Base-by-base conservation (phyloP, 2,797 vertebrate genomes). In the Chloroceryle inda region DNA sequence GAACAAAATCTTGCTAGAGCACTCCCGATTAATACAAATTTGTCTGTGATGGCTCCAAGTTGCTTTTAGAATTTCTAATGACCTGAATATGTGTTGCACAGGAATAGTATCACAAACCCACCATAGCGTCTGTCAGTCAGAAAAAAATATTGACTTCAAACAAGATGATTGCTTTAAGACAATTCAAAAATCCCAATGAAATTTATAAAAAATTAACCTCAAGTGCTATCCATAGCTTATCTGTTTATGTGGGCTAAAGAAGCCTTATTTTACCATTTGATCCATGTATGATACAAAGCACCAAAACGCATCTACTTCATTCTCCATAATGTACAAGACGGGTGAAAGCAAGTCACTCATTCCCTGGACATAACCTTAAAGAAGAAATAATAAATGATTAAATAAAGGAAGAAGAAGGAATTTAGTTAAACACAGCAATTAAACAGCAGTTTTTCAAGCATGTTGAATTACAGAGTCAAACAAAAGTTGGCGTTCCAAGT, bases 281-380 rank as follows among this genome's bases (percentile, higher is more conserved):
- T 99, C 99, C 99, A 99, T 99, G 95, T 99, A 99, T 63, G 98
- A 99, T 26, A 99, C 99, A 91, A 99, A 99, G 96, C 99, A 99
- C 99, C 99, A 99, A 98, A 99, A 99, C 31, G 99, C 99, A 89
- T 99, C 99, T 72, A 99, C 99, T 98, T 99, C 99, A 83, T 99
- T 99, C 96, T 99, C 99, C 98, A 99, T 99, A 90, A 99, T 98
- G 84, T 98, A 99, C 68, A 99, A 98, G 89, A 99, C 98, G 9
- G 99, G 99, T 4, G 99, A 99, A 91, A 99, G 99, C 94, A 99
- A 98, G 97, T 99, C 99, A 8, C 99, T 99, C 99, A 99, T 99
- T 63, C 99, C 99, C 97, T 99, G 99, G 37, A 99, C 99, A 20
- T 99, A 99, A 52, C 99, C 99, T 99, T 97, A 69, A 79, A 12